A percentile compares a stretch with the other conserved stretches of the same genome.
Conservation (phyloP, 2,113 vertebrate genomes). For the Brachirus orientalis region DNA sequence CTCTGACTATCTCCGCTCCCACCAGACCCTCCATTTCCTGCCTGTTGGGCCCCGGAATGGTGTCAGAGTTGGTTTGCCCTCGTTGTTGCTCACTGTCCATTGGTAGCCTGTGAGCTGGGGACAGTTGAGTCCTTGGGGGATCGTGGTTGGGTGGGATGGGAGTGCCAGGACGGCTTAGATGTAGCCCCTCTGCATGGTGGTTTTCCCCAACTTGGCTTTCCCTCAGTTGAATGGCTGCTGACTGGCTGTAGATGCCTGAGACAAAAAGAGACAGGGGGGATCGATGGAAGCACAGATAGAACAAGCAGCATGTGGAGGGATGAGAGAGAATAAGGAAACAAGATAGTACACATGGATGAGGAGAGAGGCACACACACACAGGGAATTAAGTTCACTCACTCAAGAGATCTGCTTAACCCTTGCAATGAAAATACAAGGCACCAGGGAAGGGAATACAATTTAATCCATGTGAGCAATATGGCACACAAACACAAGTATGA, state of each 20-base stretch:
- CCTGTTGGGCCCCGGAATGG: slow-evolving; percentile 69
- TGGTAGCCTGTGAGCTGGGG: slow-evolving; percentile 21
- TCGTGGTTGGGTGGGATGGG: slow-evolving; percentile 42
- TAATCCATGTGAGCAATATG: slow-evolving; percentile 57
- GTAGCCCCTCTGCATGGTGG: slow-evolving; percentile 42
- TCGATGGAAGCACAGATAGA: slow-evolving; percentile 16
- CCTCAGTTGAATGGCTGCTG: slow-evolving; percentile 76
- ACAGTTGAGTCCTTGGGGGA: slow-evolving; percentile 44
- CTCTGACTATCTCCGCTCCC: slow-evolving; percentile 60
- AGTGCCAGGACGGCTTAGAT: slow-evolving; percentile 18
- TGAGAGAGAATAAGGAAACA: slow-evolving; percentile 4
- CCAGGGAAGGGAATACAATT: slow-evolving; percentile 50
- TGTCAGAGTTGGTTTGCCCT: slow-evolving; percentile 45
- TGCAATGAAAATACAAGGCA: slow-evolving; percentile 48
- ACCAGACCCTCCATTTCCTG: slow-evolving; percentile 72
- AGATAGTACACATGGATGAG: slow-evolving; percentile 14
- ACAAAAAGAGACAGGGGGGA: slow-evolving; percentile 20
- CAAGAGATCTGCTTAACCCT: slow-evolving; percentile 37
- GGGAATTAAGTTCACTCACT: slow-evolving; percentile 43
- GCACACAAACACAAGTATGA: slow-evolving; percentile 15
- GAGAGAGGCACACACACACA: slow-evolving; percentile 21
- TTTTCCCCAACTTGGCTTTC: slow-evolving; percentile 56
- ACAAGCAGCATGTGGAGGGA: neutral
- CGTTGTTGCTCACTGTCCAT: slow-evolving; percentile 67
- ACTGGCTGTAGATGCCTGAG: slow-evolving; percentile 52